These are phyloP conservation scores for Tethya wilhelma DNA, from an alignment of 37 sponge, comb jelly and placozoan species.

Conservation along the genomic window DNA sequence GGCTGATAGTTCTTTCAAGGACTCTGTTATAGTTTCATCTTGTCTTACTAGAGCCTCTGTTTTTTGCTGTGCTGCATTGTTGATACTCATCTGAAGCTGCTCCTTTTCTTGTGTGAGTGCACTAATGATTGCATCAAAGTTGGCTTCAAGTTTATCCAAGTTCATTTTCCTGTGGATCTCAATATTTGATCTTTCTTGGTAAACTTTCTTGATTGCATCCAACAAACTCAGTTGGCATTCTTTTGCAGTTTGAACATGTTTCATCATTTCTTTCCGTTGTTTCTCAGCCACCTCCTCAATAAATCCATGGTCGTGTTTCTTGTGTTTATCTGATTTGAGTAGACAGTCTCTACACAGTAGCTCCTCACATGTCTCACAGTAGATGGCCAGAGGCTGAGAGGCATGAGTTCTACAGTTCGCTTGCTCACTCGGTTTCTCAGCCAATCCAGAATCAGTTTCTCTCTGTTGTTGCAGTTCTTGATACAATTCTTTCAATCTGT, in stretches of 20 bases:
- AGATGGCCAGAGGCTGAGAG: constrained; percentile 8
- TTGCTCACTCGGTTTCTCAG: not conserved
- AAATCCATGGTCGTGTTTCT: constrained; percentile 2
- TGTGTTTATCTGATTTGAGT: not conserved
- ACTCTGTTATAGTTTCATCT: no score
- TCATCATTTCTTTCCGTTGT: not conserved
- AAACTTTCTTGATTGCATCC: not conserved
- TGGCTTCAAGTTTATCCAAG: not conserved
- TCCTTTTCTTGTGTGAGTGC: not conserved
- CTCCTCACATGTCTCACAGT: constrained; percentile 26
- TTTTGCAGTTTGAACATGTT: not conserved
- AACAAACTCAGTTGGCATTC: not conserved
- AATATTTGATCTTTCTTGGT: not conserved
- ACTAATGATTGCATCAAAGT: not conserved
- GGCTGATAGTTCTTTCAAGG: no score
- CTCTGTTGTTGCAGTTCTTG: not conserved
- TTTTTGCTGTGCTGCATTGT: not conserved
- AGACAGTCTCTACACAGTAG: constrained; percentile 28
- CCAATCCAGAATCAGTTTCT: not conserved
- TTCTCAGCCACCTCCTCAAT: constrained; percentile 13
- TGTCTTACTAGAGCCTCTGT: not conserved
- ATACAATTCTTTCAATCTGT: constrained; percentile 6
- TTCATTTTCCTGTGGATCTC: not conserved
- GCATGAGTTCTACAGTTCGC: not conserved
- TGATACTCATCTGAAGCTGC: not conserved